These are phyloP conservation scores for Calameuta pallipes DNA, from an alignment of 2,888 invertebrate genomes.

Conservation along the genomic window DNA sequence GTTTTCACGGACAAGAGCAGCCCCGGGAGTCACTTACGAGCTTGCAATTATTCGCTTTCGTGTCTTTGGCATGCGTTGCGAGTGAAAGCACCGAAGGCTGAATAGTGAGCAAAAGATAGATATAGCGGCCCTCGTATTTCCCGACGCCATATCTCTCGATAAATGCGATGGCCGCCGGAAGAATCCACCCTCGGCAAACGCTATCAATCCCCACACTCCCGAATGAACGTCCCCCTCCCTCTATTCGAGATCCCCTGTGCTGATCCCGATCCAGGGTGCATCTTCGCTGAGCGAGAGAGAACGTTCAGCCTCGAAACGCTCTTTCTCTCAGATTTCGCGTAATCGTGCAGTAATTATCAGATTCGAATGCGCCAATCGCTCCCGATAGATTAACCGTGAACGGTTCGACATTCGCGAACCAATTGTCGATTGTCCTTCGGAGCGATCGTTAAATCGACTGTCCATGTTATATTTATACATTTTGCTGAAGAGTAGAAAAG, in stretches of 20 bases:
- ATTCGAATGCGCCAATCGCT: neutral
- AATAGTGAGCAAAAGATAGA: neutral
- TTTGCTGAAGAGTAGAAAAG: neutral
- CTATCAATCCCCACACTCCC: constrained; percentile 48
- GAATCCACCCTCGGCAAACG: constrained; percentile 57
- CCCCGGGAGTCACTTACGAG: neutral
- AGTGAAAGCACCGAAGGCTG: neutral
- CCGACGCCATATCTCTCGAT: constrained; percentile 58
- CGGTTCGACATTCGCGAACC: neutral
- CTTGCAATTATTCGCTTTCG: neutral
- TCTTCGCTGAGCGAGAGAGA: neutral
- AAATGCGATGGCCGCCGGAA: constrained; percentile 60
- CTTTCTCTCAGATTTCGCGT: too few relatives aligned
- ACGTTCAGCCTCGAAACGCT: neutral
- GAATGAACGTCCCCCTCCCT: constrained; percentile 39
- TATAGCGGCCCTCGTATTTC: neutral
- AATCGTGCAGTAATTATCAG: too few relatives aligned
- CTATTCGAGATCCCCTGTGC: neutral
- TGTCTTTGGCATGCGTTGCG: neutral
- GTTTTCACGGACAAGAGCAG: neutral
- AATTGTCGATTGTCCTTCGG: neutral
- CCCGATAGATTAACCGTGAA: neutral
- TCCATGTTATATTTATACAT: neutral
- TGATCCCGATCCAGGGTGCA: neutral
- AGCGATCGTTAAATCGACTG: neutral